phyloP scores from a whole-genome alignment of 1,140 invertebrate species.

The Scaptomyza montana region DNA sequence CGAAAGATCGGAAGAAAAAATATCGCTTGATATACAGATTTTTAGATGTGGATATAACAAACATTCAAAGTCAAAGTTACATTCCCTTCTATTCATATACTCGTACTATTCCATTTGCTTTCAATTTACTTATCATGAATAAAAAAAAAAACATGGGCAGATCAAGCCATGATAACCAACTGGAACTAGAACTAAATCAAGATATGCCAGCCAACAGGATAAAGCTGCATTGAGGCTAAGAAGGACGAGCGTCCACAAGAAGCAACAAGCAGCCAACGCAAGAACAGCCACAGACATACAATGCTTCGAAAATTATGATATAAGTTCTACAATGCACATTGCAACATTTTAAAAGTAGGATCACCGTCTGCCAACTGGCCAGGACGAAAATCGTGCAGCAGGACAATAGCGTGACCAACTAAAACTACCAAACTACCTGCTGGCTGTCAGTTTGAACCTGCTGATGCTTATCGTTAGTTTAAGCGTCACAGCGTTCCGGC shows the following conservation, averaged over 20 bases:
- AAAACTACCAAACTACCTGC: conserved; percentile 57
- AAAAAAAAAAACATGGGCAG: no score
- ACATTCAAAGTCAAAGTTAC: no score
- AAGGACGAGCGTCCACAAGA: conserved; percentile 48
- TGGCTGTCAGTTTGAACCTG: conserved; percentile 56
- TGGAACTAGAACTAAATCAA: no score
- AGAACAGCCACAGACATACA: conserved; percentile 18
- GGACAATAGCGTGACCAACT: conserved; percentile 61
- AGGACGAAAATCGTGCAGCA: conserved; percentile 58
- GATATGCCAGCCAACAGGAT: conserved; percentile 27
- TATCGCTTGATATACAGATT: no score
- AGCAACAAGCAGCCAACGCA: background rate
- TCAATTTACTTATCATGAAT: no score
- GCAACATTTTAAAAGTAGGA: conserved; percentile 65
- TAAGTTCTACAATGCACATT: conserved; percentile 80
- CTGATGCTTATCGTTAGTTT: conserved; percentile 69
- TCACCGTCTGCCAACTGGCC: conserved; percentile 49
- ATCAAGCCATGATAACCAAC: no score
- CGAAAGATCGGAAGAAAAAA: no score
- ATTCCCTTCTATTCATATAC: background rate
- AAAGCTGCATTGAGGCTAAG: conserved; percentile 53
- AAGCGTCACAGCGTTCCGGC: conserved; percentile 58
- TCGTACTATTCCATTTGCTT: background rate
- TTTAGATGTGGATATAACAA: no score
- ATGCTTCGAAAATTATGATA: conserved; percentile 70